Evolutionary conservation across 2,113 vertebrate genomes (phyloP), one percentile per base, ranked within the genome.

Genomic region (Chamaea fasciata): DNA sequence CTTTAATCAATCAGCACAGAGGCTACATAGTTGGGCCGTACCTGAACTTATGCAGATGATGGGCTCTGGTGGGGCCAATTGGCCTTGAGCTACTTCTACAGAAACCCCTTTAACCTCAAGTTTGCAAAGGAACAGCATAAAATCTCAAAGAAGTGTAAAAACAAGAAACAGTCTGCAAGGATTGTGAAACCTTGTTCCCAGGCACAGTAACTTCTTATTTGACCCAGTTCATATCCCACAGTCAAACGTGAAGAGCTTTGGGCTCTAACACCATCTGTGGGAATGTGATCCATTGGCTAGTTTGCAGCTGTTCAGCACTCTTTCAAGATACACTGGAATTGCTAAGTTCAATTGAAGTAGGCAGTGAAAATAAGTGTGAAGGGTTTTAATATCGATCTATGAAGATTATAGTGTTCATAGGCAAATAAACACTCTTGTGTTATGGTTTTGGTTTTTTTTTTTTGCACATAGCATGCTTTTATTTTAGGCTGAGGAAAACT

Each of bases 261-360:
- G 91, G 19, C 60, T 93, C 85, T 83, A 77, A 93, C 91, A 90
- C 92, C 75, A 83, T 91, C 92, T 91, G 82, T 95, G 95, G 93
- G 93, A 96, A 95, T 64, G 94, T 80, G 90, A 94, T 91, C 92
- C 85, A 92, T 70, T 63, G 94, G 47, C 85, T 94, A 52, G 71
- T 67, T 65, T 75, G 95, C 95, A 96, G 95, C 96, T 96, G 93
- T 88, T 97, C 94, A 83, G 82, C 75, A 49, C 79, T 93, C 78
- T 89, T 85, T 92, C 94, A 80, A 87, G 94, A 93, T 77, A 83
- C 42, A 0, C 84, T 93, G 94, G 42, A 86, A 90, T 94, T 90
- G 62, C 50, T 11, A 65, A 86, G 35, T 88, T 96, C 82, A 63
- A 52, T 80, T 96, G 94, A 95, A 83, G 79, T 21, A 55, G 71